These are phyloP conservation scores for Arctocebus calabarensis DNA, from an alignment of 2,797 vertebrate genomes.

Conservation along the genomic window DNA sequence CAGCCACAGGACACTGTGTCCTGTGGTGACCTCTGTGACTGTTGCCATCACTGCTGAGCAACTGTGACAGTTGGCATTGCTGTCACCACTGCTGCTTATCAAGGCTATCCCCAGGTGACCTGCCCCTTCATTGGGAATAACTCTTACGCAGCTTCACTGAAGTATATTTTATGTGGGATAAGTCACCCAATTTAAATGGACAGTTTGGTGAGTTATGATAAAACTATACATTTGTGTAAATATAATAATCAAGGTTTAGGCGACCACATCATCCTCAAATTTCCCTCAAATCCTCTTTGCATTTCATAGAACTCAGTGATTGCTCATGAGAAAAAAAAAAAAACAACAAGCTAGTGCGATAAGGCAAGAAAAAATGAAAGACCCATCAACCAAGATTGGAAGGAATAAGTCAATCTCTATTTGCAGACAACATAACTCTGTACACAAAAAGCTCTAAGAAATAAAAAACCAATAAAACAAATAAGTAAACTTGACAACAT, in stretches of 20 bases:
- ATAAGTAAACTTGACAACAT: neutral
- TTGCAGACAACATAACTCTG: neutral
- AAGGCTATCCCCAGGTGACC: neutral
- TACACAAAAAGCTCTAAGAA: neutral
- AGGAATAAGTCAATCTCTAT: neutral
- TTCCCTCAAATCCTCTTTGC: neutral
- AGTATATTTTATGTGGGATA: neutral
- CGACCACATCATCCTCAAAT: neutral
- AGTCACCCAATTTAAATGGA: neutral
- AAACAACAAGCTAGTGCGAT: neutral
- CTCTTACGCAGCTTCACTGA: neutral
- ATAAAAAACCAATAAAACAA: neutral
- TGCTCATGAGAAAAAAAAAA: neutral
- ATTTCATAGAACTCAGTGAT: neutral
- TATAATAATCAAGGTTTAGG: neutral
- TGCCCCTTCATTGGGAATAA: neutral
- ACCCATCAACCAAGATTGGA: neutral
- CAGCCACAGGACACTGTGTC: too few relatives aligned
- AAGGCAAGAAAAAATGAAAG: neutral
- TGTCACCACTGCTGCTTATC: neutral
- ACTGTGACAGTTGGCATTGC: rapidly evolving
- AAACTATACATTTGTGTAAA: neutral
- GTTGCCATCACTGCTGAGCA: neutral
- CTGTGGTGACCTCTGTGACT: rapidly evolving
- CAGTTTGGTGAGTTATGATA: neutral